phyloP scores from a whole-genome alignment of 2,797 vertebrate species.

The Liasis olivaceus region DNA sequence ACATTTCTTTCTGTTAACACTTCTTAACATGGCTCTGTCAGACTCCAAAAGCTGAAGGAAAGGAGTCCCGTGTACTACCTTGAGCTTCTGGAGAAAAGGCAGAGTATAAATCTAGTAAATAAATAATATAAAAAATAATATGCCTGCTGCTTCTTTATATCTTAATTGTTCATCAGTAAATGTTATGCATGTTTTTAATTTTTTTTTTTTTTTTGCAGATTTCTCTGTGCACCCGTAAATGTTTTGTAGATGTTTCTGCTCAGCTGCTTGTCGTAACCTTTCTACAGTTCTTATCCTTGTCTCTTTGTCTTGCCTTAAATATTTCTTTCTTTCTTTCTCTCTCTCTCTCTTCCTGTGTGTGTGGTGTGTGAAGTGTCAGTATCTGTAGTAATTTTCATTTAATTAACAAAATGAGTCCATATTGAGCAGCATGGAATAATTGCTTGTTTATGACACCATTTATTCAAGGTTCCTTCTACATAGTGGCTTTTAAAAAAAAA shows the following conservation, averaged over 20 bases:
- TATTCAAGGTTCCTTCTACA: background rate
- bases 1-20: background rate
- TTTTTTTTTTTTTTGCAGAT: background rate
- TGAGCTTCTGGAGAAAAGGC: background rate
- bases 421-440: slow-evolving; percentile 13
- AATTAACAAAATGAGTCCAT: background rate
- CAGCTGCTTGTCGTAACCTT: slow-evolving; percentile 12
- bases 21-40: background rate
- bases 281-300: slow-evolving; percentile 2
- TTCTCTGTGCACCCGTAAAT: background rate
- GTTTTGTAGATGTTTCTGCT: background rate
- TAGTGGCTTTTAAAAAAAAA: background rate
- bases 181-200: slow-evolving; percentile 25
- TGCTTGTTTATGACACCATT: background rate
- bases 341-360: too few species aligned
- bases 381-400: background rate
- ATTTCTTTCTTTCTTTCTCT: background rate
- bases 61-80: slow-evolving; percentile 5
- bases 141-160: background rate
- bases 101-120: background rate
- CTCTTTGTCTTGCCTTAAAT: slow-evolving; percentile 1
- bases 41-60: background rate
- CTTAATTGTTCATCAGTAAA: slow-evolving; percentile 18
- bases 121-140: background rate
- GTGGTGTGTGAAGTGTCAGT: background rate